Evolutionary conservation across 2,797 vertebrate genomes (phyloP), one percentile per base, ranked within the genome.

Genomic region (Molossus alvarezi): DNA sequence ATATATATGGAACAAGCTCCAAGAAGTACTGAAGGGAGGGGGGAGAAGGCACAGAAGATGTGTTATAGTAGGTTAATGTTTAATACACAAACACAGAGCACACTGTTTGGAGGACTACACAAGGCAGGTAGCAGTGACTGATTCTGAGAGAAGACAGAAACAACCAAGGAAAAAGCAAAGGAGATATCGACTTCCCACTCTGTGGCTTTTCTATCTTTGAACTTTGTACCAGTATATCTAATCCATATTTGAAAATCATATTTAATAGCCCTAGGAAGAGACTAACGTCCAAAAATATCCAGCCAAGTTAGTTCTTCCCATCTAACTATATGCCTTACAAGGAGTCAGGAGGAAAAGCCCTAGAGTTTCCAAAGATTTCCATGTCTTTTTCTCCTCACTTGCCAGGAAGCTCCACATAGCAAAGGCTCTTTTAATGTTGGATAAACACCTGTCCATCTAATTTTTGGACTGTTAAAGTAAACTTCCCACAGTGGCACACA

Each of bases 391-490:
- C 48, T 85, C 48, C 53, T 65, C 45, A 86, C 17, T 82, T 69
- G 72, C 65, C 21, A 55, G 23, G 33, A 77, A 93, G 53, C n/a
- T 29, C 23, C 33, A 65, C 37, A 23, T 27, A 83, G n/a, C 58
- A 91, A 90, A 64, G 20, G 11, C 7, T 75, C 37, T 41, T 92
- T 75, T 57, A 65, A 72, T 7, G 69, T 62, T 81, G 18, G 6
- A 1, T 45, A 25, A 27, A 48, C 64, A 79, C 18, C 90, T 91
- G 87, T 80, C 65, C 20, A 45, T 15, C 69, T 82, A 41, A n/a
- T 45, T 17, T 57, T 94, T 69, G 55, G 45, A 72, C 14, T 91
- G 45, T 89, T 88, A 83, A 80, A 62, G 41, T 75, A 64, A 73
- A 92, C 72, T 96, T 92, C 81, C 55, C 15, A 0, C 55, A 67